Evolutionary conservation across 2,888 invertebrate species (phyloP).

Genomic region (Agrochola lychnidis): DNA sequence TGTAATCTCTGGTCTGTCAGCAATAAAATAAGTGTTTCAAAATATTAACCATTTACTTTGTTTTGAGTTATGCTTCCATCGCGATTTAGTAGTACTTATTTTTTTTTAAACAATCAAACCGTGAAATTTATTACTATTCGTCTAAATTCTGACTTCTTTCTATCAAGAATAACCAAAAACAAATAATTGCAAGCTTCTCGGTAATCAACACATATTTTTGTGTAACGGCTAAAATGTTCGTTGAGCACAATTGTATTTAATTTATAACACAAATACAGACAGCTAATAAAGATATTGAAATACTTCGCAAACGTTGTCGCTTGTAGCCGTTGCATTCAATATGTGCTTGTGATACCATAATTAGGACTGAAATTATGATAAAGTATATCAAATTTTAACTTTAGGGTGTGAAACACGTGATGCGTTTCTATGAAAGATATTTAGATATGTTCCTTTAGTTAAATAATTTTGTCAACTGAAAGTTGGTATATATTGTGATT

Average conservation of each 20-base stretch:
- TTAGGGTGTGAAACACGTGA: constrained; percentile 82
- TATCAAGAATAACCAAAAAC: constrained; percentile 38
- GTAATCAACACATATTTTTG: constrained; percentile 45
- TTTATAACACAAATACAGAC: constrained; percentile 10
- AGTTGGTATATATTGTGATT: constrained; percentile 89
- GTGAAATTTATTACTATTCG: not conserved
- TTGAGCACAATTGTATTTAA: constrained; percentile 14
- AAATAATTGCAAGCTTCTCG: constrained; percentile 50
- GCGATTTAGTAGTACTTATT: constrained; percentile 28
- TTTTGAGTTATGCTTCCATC: constrained; percentile 58
- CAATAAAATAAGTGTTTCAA: constrained; percentile 39
- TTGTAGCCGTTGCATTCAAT: constrained; percentile 50
- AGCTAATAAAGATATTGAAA: constrained; percentile 3
- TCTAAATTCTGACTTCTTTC: constrained; percentile 9
- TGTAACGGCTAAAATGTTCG: constrained; percentile 41
- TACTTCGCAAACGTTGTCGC: constrained; percentile 1
- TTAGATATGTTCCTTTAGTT: constrained; percentile 85
- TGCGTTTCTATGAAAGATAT: constrained; percentile 76
- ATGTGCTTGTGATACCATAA: constrained; percentile 59
- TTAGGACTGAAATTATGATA: constrained; percentile 67
- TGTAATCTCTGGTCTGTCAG: constrained; percentile 38
- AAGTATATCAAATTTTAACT: constrained; percentile 69
- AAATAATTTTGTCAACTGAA: constrained; percentile 87
- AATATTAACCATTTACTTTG: constrained; percentile 37
- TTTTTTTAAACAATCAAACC: constrained; percentile 25